Evolutionary conservation across 2,888 invertebrate genomes (phyloP), one percentile per base, ranked within the genome.

Genomic region (Epinotia brunnichana): DNA sequence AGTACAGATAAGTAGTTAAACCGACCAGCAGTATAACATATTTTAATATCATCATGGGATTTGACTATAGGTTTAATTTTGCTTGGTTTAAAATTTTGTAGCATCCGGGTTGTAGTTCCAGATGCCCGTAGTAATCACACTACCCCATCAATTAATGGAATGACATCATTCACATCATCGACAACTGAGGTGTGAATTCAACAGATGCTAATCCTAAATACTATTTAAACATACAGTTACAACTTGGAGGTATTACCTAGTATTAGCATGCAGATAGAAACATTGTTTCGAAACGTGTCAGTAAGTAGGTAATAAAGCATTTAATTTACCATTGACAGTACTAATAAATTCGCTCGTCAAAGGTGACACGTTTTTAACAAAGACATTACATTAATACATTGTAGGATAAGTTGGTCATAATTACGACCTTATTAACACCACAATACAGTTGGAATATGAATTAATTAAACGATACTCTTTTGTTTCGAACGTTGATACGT

Each of bases 401-500:
- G 64, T 66, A 39, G 9, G 13, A 64, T 7, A 39, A 54, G 54
- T 19, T 15, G 19, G 39, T 41, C 21, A 15, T n/a, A 66, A 54
- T 41, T 66, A n/a, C 54, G 21, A 56, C 64, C 3, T 66, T 66
- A 56, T 41, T 2, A 9, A 15, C 1, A 66, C 10, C 21, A 21
- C 4, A 41, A 54, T 54, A 66, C n/a, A 19, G 41, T 10, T 29
- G 21, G 13, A 39, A 39, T 53, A 4, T 2, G 2, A 39, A 53
- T 2, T 66, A 15, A 19, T 66, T 54, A n/a, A 44, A 17, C 64
- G 21, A 66, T 66, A 41, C 41, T 21, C 39, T 66, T 66, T 54
- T 66, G 64, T 66, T 66, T 41, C 64, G 41, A 66, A 66, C 64
- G 64, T 56, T 68, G 73, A 76, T 73, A 79, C 70, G 76, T 81